Conservation (phyloP, 2,888 invertebrate genomes). For the Diarsia dahlii region DNA sequence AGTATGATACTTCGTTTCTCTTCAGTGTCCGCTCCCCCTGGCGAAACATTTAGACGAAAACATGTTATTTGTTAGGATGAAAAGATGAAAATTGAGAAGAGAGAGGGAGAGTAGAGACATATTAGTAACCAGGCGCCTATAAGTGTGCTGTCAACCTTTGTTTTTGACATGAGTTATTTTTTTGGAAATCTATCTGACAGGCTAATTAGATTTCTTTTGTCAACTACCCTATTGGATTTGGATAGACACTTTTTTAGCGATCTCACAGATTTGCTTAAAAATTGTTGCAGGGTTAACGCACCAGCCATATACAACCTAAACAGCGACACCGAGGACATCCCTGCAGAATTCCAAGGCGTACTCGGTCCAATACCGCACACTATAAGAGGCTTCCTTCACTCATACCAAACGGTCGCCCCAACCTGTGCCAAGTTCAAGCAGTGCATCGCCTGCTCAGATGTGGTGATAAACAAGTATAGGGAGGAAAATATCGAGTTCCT, state of each 20-base stretch:
- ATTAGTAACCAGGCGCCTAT: no score
- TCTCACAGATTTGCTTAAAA: background rate
- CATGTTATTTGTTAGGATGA: background rate
- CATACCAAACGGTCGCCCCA: constrained; percentile 95
- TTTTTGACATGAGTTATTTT: no score
- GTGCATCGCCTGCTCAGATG: constrained; percentile 97
- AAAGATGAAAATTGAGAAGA: background rate
- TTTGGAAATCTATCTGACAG: no score
- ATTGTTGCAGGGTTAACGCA: constrained; percentile 90
- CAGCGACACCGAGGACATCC: constrained; percentile 74
- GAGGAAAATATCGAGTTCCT: constrained; percentile 93
- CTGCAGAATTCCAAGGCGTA: constrained; percentile 89
- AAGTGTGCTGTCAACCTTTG: no score
- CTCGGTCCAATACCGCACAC: constrained; percentile 98
- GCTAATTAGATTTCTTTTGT: no score
- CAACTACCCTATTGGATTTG: no score
- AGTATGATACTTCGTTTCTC: background rate
- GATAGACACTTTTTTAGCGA: background rate
- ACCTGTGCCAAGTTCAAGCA: constrained; percentile 96
- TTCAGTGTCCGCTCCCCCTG: background rate
- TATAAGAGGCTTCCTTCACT: constrained; percentile 97
- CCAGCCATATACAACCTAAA: constrained; percentile 92
- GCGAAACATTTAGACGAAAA: background rate
- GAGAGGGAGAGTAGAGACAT: no score
- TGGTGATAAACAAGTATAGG: constrained; percentile 80